Evolutionary conservation across 2,797 vertebrate species (phyloP), one percentile per base, ranked within the genome.

Genomic region (Coccyzus lansbergi): DNA sequence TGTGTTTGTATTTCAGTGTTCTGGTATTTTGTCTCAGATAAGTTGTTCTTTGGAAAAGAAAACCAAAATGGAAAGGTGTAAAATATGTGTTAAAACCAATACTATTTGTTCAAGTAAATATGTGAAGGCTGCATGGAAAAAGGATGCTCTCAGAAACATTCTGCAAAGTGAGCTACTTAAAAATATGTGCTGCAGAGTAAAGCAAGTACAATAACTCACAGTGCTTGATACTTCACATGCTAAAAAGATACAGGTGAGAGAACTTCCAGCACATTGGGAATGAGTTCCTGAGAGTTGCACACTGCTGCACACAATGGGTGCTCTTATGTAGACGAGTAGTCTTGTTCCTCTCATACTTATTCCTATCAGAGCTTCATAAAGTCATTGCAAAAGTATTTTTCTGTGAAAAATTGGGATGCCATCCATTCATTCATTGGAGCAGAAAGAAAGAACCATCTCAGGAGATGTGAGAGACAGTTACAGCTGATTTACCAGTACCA

Each of bases 381-480:
- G 69, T 84, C 15, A 25, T 31, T 28, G 56, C 14, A 60, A 28
- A 71, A 71, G 17, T 26, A 15, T 19, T 76, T 63, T 68, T 31
- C 46, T 15, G 8, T 0, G 5, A 46, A 19, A 12, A 8, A 14
- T 28, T 0, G 4, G 12, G 11, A 14, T 48, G 25, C 8, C 5
- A 49, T 46, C 49, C 16, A 12, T 82, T 46, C 26, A 6, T 70
- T 53, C 21, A 7, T 8, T 38, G 10, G n/a, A 60, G 46, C 3
- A 3, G 7, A 25, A 51, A 40, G 20, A 38, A 59, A 36, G 7
- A 33, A 5, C 7, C 4, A 7, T 51, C 49, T 71, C 58, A 33
- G 49, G 33, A 56, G n/a, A 13, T 7, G 7, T 0, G 19, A 75
- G 68, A 83, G 40, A 15, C 20, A 62, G 38, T 7, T 28, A 77